Conservation (phyloP, 2,888 invertebrate species). For the Caenorhabditis parvicauda region DNA sequence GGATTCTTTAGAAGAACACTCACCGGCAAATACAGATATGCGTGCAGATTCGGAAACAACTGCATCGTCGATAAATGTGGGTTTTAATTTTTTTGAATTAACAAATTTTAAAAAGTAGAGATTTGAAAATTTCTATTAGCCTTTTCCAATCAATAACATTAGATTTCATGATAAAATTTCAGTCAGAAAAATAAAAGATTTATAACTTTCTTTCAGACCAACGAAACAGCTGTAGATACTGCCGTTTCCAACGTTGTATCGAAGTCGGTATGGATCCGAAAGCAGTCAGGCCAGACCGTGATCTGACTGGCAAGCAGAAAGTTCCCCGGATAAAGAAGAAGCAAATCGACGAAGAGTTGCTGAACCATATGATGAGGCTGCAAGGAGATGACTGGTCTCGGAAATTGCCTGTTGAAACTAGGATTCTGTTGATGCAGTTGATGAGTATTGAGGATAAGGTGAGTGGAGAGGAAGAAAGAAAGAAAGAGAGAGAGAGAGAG, state of each 20-base stretch:
- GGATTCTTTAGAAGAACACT: conserved; percentile 59
- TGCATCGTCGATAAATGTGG: conserved; percentile 61
- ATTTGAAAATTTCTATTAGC: no score
- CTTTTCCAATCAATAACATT: neutral
- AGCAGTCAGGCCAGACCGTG: conserved; percentile 60
- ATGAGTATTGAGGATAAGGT: conserved; percentile 61
- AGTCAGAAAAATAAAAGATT: neutral
- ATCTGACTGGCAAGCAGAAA: conserved; percentile 59
- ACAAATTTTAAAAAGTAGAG: no score
- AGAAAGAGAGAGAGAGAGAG: conserved; percentile 16
- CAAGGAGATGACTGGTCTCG: conserved; percentile 61
- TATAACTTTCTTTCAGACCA: conserved; percentile 41
- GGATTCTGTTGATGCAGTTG: conserved; percentile 58
- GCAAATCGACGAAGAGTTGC: conserved; percentile 57
- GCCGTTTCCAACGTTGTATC: conserved; percentile 59
- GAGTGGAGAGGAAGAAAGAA: conserved; percentile 26
- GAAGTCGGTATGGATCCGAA: conserved; percentile 62
- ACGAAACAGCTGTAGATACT: conserved; percentile 58
- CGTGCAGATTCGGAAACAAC: conserved; percentile 60
- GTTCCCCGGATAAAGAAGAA: conserved; percentile 58
- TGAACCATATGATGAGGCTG: conserved; percentile 60
- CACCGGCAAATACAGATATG: conserved; percentile 54
- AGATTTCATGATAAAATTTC: neutral
- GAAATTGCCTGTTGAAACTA: conserved; percentile 58
- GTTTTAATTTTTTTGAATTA: neutral